These are phyloP conservation scores for Holothuria scabra DNA, from an alignment of 53 echinoderm and acorn worm genomes.

Conservation along the genomic window DNA sequence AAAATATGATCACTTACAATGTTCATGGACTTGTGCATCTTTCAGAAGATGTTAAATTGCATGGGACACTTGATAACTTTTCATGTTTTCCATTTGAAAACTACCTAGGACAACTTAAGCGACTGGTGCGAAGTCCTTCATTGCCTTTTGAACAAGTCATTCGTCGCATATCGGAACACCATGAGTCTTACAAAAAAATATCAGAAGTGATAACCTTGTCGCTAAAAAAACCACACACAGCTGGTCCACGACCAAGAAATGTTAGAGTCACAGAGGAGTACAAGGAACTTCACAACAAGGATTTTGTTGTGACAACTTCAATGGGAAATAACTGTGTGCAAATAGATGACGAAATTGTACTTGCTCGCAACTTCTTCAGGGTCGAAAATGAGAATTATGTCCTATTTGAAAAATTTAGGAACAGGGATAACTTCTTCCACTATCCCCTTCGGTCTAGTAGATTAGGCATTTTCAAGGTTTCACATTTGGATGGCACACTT, in stretches of 20 bases:
- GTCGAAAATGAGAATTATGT: not conserved
- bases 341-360: too few species aligned
- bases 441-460: constrained; percentile 1
- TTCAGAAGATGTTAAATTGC: constrained; percentile 35
- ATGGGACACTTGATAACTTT: constrained; percentile 48
- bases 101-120: constrained; percentile 32
- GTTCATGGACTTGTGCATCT: constrained; percentile 41
- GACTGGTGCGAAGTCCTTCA: constrained; percentile 35
- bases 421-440: constrained; percentile 5
- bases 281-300: not conserved
- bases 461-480: constrained; percentile 2
- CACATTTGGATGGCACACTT: not conserved
- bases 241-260: not conserved
- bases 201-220: not conserved
- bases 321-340: too few species aligned
- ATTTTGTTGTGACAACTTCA: not conserved
- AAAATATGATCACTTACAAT: constrained; percentile 34
- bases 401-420: not conserved
- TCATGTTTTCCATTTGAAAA: constrained; percentile 47
- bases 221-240: not conserved
- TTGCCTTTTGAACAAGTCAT: constrained; percentile 41
- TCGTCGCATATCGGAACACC: not conserved
- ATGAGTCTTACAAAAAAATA: not conserved
- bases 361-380: too few species aligned
- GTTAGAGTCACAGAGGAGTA: not conserved